phyloP scores from a whole-genome alignment of 2,797 vertebrate species.

The Sebastes minor region DNA sequence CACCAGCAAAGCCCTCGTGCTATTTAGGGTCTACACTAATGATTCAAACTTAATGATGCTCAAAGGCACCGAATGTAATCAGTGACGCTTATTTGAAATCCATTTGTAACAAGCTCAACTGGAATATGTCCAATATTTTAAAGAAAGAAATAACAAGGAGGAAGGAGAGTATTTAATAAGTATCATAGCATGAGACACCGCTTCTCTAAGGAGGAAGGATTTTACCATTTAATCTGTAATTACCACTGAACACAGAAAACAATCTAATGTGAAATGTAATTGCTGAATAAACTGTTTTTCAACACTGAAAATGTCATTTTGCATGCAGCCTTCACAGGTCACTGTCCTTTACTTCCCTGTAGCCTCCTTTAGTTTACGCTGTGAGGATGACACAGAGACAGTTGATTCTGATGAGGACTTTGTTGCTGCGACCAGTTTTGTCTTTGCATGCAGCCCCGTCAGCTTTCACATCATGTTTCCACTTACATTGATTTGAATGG shows the following conservation, averaged over 20 bases:
- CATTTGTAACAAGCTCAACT: not conserved
- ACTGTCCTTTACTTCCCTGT: not conserved
- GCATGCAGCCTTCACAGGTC: not conserved
- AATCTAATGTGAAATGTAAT: not conserved
- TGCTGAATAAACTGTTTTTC: not conserved
- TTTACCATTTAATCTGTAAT: not conserved
- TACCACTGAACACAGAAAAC: not conserved
- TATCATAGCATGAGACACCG: not conserved
- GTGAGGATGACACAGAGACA: not conserved
- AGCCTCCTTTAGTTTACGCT: not conserved
- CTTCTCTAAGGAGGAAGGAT: not conserved
- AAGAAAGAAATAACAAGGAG: not conserved
- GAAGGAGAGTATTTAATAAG: not conserved
- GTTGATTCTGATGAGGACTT: not conserved
- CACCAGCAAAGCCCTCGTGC: not conserved
- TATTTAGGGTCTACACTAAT: constrained; percentile 4
- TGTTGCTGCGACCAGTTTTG: not conserved
- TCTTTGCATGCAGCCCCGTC: constrained; percentile 5
- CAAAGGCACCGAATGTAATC: not conserved
- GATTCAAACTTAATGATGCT: constrained; percentile 16
- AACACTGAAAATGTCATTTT: not conserved
- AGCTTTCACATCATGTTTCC: constrained; percentile 33
- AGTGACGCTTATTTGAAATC: constrained; percentile 14
- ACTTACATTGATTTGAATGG: constrained; percentile 40
- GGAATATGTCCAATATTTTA: not conserved